Conservation (phyloP, 2,113 vertebrate genomes). For the Cochlearius cochlearius region DNA sequence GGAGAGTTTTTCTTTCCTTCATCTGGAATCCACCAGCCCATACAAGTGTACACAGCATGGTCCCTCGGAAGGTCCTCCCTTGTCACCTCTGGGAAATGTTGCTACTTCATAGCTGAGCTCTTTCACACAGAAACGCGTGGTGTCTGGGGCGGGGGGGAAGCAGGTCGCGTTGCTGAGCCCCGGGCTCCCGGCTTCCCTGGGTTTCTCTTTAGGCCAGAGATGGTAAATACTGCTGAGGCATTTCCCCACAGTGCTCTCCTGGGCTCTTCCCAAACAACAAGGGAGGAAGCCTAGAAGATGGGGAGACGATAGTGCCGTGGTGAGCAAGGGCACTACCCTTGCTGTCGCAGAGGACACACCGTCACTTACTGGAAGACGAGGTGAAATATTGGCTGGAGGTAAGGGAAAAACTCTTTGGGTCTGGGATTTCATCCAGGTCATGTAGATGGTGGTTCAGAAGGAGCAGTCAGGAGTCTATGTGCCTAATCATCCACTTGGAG, state of each 20-base stretch:
- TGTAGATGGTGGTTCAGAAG: background rate
- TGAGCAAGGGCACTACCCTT: background rate
- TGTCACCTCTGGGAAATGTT: slow-evolving; percentile 27
- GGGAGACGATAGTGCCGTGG: background rate
- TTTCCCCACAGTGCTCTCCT: slow-evolving; percentile 8
- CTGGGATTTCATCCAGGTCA: slow-evolving; percentile 34
- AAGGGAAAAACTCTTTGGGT: slow-evolving; percentile 6
- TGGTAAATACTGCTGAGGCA: background rate
- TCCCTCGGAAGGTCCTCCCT: slow-evolving; percentile 12
- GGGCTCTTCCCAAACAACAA: background rate
- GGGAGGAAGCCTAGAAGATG: background rate
- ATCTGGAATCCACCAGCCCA: slow-evolving; percentile 32
- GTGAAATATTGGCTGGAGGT: background rate
- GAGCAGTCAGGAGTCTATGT: background rate
- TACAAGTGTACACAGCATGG: background rate
- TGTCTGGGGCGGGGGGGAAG: background rate
- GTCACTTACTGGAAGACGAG: slow-evolving; percentile 14
- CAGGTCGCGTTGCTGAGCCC: background rate
- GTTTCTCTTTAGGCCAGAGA: background rate
- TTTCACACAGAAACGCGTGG: background rate
- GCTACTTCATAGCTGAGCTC: background rate
- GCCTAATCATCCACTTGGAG: slow-evolving; percentile 18
- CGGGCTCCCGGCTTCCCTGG: background rate
- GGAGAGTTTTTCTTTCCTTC: slow-evolving; percentile 55
- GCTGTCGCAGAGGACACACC: background rate